Conservation (phyloP, 1,140 invertebrate genomes). For the Lerema accius region DNA sequence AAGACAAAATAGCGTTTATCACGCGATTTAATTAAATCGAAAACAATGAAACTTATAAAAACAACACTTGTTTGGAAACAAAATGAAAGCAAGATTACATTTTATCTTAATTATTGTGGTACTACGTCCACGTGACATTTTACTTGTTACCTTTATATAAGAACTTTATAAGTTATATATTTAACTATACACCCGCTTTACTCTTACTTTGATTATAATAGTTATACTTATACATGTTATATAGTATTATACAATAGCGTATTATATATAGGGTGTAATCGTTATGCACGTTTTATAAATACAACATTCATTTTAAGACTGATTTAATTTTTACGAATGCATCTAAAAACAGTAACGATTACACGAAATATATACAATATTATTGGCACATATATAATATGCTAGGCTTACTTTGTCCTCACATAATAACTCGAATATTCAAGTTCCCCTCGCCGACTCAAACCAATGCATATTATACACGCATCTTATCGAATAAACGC, state of each 20-base stretch:
- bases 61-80: slow-evolving; percentile 21
- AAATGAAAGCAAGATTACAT: background rate
- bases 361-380: background rate
- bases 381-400: background rate
- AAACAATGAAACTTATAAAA: background rate
- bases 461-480: background rate
- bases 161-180: slow-evolving; percentile 4
- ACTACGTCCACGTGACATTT: background rate
- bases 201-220: background rate
- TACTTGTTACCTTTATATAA: background rate
- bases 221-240: background rate
- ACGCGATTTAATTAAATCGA: background rate
- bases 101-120: background rate
- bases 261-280: background rate
- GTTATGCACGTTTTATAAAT: background rate
- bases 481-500: background rate
- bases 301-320: no score
- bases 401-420: background rate
- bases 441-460: background rate
- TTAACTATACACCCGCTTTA: background rate
- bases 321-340: no score
- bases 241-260: background rate
- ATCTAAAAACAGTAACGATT: no score
- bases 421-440: background rate
- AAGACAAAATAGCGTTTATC: background rate